phyloP scores from a whole-genome alignment of 2,888 invertebrate species.

The Macropis europaea region DNA sequence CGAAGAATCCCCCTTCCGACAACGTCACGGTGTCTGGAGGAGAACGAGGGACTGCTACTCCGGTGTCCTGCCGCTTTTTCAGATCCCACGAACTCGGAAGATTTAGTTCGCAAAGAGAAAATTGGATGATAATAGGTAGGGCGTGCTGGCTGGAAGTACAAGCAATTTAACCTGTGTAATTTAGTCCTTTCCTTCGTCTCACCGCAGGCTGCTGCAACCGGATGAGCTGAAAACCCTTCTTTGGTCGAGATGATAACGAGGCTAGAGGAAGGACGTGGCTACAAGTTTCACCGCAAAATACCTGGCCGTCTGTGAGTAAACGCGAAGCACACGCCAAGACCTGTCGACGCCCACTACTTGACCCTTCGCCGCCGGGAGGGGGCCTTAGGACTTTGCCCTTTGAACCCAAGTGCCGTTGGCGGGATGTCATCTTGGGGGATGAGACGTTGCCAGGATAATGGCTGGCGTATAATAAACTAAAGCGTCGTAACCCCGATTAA shows the following conservation, averaged over 20 bases:
- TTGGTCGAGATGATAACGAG: constrained; percentile 49
- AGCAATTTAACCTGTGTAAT: constrained; percentile 50
- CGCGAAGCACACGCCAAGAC: constrained; percentile 38
- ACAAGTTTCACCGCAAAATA: constrained; percentile 53
- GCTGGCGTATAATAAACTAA: constrained; percentile 8
- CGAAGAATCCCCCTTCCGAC: constrained; percentile 18
- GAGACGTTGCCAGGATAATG: constrained; percentile 28
- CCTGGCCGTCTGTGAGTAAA: constrained; percentile 40
- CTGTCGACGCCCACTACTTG: constrained; percentile 43
- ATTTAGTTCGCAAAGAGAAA: constrained; percentile 31
- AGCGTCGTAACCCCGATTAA: constrained; percentile 18
- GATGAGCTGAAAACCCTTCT: constrained; percentile 41
- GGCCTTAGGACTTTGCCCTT: constrained; percentile 42
- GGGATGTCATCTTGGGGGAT: constrained; percentile 33
- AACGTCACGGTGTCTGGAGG: not conserved
- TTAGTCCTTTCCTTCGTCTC: constrained; percentile 38
- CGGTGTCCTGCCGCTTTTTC: not conserved
- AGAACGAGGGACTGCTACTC: too few species aligned
- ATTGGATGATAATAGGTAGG: constrained; percentile 40
- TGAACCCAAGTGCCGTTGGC: constrained; percentile 15
- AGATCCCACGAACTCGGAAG: not conserved
- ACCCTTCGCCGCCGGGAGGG: constrained; percentile 24
- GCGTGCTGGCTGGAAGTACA: constrained; percentile 33
- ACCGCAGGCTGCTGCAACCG: constrained; percentile 33
- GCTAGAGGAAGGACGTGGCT: constrained; percentile 43